These are phyloP conservation scores for Chrysolina oricalcia DNA, from an alignment of 2,888 invertebrate genomes.

Conservation along the genomic window DNA sequence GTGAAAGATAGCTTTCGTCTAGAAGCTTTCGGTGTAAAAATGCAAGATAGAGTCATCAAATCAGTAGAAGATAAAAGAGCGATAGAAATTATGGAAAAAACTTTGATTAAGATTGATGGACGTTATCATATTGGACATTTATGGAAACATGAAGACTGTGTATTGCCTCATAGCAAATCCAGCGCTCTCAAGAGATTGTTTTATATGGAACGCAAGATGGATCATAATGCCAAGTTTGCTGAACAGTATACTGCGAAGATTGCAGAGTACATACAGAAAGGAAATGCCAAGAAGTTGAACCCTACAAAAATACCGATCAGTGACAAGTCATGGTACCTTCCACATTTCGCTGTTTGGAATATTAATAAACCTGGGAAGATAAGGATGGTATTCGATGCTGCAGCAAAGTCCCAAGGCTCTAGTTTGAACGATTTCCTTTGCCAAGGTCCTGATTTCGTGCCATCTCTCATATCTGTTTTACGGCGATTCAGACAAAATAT, in stretches of 20 bases:
- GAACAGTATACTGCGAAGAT: conserved; percentile 2
- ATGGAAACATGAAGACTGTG: too few relatives aligned
- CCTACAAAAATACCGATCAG: neutral
- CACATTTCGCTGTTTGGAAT: conserved; percentile 8
- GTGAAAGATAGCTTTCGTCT: conserved; percentile 8
- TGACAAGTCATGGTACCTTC: conserved; percentile 7
- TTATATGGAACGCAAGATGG: neutral
- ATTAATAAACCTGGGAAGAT: neutral
- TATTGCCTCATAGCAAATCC: too few relatives aligned
- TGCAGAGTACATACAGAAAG: neutral
- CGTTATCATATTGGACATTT: too few relatives aligned
- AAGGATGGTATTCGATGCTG: neutral
- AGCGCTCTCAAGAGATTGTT: neutral
- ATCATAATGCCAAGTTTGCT: neutral
- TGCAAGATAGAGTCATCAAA: neutral
- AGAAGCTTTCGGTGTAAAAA: conserved; percentile 15
- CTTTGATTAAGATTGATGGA: neutral
- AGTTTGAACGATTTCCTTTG: conserved; percentile 2
- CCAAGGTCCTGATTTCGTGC: neutral
- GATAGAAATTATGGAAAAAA: neutral
- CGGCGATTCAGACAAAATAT: neutral
- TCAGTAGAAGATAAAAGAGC: conserved; percentile 13
- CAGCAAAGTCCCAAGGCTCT: neutral
- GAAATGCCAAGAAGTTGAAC: neutral
- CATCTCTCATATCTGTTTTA: neutral